Percentiles rank a stretch among this genome's conserved stretches.
Evolutionary conservation across 2,888 invertebrate species (phyloP).

Genomic region (Leptothorax acervorum): DNA sequence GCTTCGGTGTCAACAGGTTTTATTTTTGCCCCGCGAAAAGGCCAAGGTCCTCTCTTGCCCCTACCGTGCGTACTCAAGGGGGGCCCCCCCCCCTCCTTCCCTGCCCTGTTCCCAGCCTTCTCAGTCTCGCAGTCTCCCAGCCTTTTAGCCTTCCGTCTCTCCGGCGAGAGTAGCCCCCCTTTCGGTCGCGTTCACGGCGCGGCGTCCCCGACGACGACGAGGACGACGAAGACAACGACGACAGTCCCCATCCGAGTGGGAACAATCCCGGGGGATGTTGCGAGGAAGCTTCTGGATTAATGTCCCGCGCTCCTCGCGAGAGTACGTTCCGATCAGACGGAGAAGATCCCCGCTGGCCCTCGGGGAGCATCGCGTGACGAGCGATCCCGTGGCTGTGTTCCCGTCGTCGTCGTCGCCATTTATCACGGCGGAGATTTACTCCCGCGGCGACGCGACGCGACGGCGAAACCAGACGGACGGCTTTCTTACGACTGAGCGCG

Average conservation of each 20-base stretch:
- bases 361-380: conserved; percentile 41
- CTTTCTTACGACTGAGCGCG: conserved; percentile 9
- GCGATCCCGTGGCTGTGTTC: not conserved
- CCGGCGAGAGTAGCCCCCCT: conserved; percentile 24
- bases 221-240: conserved; percentile 41
- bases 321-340: conserved; percentile 39
- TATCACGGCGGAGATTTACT: conserved; percentile 43
- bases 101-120: conserved; percentile 54
- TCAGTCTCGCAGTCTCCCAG: conserved; percentile 45
- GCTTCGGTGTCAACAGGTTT: conserved; percentile 83
- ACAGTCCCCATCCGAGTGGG: conserved; percentile 51
- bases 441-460: not conserved
- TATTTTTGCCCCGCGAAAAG: conserved; percentile 83
- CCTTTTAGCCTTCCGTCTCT: conserved; percentile 31
- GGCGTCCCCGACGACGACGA: conserved; percentile 34
- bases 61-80: conserved; percentile 71
- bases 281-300: conserved; percentile 74
- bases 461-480: conserved; percentile 27
- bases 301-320: conserved; percentile 48
- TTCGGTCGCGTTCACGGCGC: conserved; percentile 46
- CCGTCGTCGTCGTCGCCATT: conserved; percentile 25
- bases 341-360: conserved; percentile 27
- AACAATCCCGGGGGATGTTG: conserved; percentile 70
- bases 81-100: conserved; percentile 53
- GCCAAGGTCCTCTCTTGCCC: conserved; percentile 81